Conservation (phyloP, 1,140 invertebrate genomes). For the Cydia strobilella region DNA sequence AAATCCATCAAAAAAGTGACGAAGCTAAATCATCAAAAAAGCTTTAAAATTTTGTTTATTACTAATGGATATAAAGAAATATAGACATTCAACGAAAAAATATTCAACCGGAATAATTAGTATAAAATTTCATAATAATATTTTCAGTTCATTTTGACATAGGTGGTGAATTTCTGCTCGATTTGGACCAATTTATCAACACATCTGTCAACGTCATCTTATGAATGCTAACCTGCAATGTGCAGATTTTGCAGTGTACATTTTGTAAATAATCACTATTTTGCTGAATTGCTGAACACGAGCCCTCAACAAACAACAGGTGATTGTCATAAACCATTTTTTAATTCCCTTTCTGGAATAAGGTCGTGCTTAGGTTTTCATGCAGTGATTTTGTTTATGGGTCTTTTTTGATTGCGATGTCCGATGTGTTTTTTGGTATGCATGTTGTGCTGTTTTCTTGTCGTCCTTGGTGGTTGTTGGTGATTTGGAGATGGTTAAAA, state of each 20-base stretch:
- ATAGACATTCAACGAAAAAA: background rate
- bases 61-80: background rate
- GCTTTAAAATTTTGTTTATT: background rate
- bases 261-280: constrained; percentile 4
- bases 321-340: background rate
- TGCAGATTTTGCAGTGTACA: constrained; percentile 6
- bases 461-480: constrained; percentile 2
- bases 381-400: background rate
- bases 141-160: too few species aligned
- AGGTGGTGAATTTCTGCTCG: background rate
- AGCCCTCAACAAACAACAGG: background rate
- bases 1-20: background rate
- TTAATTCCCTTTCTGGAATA: background rate
- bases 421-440: background rate
- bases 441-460: background rate
- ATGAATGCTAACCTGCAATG: constrained; percentile 13
- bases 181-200: background rate
- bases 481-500: background rate
- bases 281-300: background rate
- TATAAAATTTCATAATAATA: background rate
- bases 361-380: background rate
- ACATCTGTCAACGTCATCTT: constrained; percentile 10
- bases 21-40: background rate
- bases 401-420: background rate
- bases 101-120: background rate